Base-by-base conservation (phyloP, 1,140 invertebrate genomes). In the Metaphire vulgaris region DNA sequence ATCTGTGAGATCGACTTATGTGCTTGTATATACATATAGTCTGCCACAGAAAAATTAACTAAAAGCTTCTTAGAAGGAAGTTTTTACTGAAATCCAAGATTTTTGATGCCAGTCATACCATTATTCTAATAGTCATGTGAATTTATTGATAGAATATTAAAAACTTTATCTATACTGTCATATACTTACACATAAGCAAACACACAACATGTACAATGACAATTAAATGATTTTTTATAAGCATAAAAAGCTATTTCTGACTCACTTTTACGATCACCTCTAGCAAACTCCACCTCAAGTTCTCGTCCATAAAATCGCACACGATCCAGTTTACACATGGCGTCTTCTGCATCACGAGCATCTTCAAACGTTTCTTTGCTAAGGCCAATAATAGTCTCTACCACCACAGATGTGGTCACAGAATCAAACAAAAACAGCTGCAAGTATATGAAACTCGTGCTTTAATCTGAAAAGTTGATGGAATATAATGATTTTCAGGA, bases 231-330 rank as follows among this genome's bases (percentile, higher is more conserved):
- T 14, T 2, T 26, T 65, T 65, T 14, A n/a, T 65, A 65, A 69
- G 16, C 16, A 69, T 29, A 69, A 29, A 16, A 69, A 69, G 16
- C 16, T n/a, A 69, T 29, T 12, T 29, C 0, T 0, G 28, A 85
- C 84, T 85, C 84, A 88, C 87, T 87, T 84, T 89, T 89, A 71
- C 88, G 79, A 75, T 89, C 88, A 72, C 88, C 88, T 83, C 88
- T 85, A 21, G 88, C 88, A 83, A 89, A 89, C 79, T 89, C 87
- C 71, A 89, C 86, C 79, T 88, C 86, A 41, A 89, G 79, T 74
- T 88, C 87, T 71, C 87, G 77, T 1, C 88, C 88, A 80, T 82
- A 83, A 74, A 87, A 85, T 33, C 84, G 81, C 15, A 83, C 81
- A 75, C 86, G 79, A 76, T 88, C 87, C 72, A 88, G 76, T 33